Evolutionary conservation across 2,113 vertebrate species (phyloP), one percentile per base, ranked within the genome.

Genomic region (Clupea harengus): DNA sequence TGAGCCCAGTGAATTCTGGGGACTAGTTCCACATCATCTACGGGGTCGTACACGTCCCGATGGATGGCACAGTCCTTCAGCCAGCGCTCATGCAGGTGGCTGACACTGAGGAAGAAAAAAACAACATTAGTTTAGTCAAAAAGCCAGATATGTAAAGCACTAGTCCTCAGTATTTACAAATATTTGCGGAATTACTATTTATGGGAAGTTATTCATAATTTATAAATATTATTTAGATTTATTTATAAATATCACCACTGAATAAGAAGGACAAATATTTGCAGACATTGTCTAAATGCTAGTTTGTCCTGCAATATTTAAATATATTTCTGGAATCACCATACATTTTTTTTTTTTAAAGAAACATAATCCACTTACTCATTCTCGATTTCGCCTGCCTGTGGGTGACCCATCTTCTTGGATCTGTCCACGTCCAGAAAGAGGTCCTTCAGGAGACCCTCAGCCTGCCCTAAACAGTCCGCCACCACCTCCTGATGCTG

Each of bases 341-440:
- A 39, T 39, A 39, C 1, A 39, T 39, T 39, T 1, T 39, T 39
- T 39, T 1, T 39, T 39, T 39, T 39, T 39, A 39, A 39, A 39
- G 10, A 5, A 47, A 7, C 44, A 45, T 82, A 22, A 45, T 75
- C 46, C 22, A 95, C 98, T 96, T 91, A 99, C 98, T 99, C 98
- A 39, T 92, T 96, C 90, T 99, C 97, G 0, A 99, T 99, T 86
- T 99, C 98, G 28, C 0, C 81, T 0, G 95, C 95, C 88, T 99
- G 97, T 0, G 96, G 97, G 89, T 99, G 97, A 49, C 95, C 95
- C 90, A 96, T 89, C 87, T 95, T 92, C 92, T 95, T 98, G 91
- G 96, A 95, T 82, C 94, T 96, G 93, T 97, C 97, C 46, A 98
- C 94, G 0, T 98, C 96, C 90, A 99, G 89, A 89, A 98, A 99